These are phyloP conservation scores for Bubo bubo DNA, from an alignment of 2,113 vertebrate species.

Conservation along the genomic window DNA sequence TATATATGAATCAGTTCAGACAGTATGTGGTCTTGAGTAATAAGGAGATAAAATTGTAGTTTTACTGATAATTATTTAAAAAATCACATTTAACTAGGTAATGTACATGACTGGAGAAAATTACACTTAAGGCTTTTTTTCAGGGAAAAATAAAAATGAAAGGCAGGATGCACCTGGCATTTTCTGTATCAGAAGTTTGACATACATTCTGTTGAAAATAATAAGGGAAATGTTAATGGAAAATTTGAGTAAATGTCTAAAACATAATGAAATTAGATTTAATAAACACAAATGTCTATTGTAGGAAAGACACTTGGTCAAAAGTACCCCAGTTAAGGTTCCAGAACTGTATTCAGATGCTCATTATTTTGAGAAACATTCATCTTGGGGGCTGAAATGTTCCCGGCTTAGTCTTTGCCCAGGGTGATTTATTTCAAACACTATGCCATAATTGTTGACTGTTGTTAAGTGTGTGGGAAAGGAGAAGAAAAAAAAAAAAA, in stretches of 20 bases:
- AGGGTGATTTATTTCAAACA: neutral
- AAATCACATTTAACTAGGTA: neutral
- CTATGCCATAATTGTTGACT: neutral
- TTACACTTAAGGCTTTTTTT: neutral
- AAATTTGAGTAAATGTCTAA: neutral
- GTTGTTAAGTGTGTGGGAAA: neutral
- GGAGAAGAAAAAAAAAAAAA: neutral
- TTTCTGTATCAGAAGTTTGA: neutral
- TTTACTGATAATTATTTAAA: neutral
- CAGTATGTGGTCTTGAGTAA: neutral
- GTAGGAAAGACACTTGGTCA: neutral
- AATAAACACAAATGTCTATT: neutral
- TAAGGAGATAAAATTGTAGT: neutral
- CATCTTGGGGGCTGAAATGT: neutral
- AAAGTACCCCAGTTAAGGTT: neutral
- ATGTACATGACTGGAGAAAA: neutral
- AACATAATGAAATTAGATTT: neutral
- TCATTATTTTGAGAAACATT: slow-evolving; percentile 34
- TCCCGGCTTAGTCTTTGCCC: slow-evolving; percentile 28
- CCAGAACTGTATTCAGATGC: neutral
- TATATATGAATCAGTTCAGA: neutral
- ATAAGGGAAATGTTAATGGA: neutral
- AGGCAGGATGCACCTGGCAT: neutral
- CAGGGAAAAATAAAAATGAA: neutral
- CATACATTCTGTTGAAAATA: neutral